Evolutionary conservation across 2,113 vertebrate genomes (phyloP), one percentile per base, ranked within the genome.

Genomic region (Pampusana beccarii): DNA sequence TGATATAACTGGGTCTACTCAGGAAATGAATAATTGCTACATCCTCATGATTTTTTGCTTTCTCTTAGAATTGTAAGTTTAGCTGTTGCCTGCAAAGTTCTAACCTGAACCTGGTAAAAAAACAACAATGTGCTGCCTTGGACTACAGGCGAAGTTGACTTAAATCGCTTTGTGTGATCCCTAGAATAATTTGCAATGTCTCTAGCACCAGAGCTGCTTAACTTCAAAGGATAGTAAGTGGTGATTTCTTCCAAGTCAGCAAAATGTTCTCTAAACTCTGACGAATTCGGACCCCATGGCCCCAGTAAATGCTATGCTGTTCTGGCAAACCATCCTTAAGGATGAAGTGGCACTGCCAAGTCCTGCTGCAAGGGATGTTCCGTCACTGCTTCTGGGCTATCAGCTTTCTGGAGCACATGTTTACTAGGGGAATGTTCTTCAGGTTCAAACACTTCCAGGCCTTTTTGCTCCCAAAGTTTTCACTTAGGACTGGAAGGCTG

Each of bases 1-100:
- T 95, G 93, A 95, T 87, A 69, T 96, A 96, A 96, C 86, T 93
- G 66, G 96, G 95, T 93, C 80, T 92, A 2, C 64, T 84, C 31
- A 54, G 66, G 61, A 89, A 82, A 85, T 88, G 79, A 96, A 2
- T 94, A 96, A 96, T 92, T 89, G 83, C 73, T 75, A 24, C 5
- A 5, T 40, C 0, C 1, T 42, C 6, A 2, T 38, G 57, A 70
- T 57, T 94, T 77, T 77, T 89, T 92, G 65, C 83, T 92, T 90
- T 90, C 34, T 65, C 42, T 86, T 70, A 57, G 34, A 86, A 86
- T 71, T 78, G 24, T 24, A 61, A 56, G 69, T 81, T 89, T 65
- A 79, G 28, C 48, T 90, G 21, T 81, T 94, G 69, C n/a, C 38
- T 81, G 44, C 3, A 2, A 72, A 67, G 33, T 86, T 56, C 48